phyloP scores from a whole-genome alignment of 2,797 vertebrate genomes.

The Spheniscus humboldti region DNA sequence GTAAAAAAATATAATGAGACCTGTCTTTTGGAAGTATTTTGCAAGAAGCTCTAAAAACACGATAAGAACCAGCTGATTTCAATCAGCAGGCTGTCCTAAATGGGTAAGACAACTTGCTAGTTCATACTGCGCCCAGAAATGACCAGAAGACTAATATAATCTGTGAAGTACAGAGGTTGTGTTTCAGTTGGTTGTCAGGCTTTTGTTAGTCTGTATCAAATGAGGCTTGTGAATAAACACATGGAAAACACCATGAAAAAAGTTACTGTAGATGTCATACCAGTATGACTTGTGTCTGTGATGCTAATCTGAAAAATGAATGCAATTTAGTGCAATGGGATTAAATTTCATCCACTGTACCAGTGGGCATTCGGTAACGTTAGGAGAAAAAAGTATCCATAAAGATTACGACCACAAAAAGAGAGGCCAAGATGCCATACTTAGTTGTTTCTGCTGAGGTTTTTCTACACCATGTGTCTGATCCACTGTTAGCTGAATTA shows the following conservation, averaged over 20 bases:
- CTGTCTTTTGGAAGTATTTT: background rate
- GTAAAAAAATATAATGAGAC: background rate
- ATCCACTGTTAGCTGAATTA: background rate
- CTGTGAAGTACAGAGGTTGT: background rate
- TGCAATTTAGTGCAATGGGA: background rate
- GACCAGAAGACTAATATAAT: background rate
- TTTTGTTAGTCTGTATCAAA: background rate
- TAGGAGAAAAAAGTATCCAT: background rate
- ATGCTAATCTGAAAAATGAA: background rate
- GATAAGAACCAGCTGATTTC: background rate
- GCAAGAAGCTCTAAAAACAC: background rate
- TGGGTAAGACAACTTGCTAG: background rate
- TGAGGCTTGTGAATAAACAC: background rate
- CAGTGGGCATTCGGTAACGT: background rate
- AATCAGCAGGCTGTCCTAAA: background rate
- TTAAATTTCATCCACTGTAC: background rate
- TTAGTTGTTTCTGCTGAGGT: background rate
- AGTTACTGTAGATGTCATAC: background rate
- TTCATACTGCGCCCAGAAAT: background rate
- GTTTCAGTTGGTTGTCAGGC: background rate
- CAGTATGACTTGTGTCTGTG: background rate
- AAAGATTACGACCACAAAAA: background rate
- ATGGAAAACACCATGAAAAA: background rate
- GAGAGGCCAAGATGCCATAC: background rate
- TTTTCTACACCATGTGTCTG: background rate